Percentiles rank a stretch among this genome's conserved stretches.
Conservation (phyloP, 2,888 invertebrate species). For the Caradrina kadenii region DNA sequence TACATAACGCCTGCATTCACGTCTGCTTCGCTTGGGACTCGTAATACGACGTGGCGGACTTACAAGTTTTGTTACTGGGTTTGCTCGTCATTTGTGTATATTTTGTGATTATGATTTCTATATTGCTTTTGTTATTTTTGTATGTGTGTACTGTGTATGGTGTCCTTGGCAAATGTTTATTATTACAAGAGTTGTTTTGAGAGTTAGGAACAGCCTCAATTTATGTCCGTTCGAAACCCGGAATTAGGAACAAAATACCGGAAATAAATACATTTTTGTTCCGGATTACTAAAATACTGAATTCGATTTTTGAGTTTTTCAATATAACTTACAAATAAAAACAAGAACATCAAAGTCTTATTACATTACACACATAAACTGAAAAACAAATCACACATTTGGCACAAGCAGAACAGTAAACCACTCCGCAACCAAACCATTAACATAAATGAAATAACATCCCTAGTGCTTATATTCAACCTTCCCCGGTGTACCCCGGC, state of each 20-base stretch:
- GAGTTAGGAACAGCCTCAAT: not conserved
- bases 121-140: not conserved
- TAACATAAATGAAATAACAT: slow-evolving; percentile 30
- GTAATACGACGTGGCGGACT: slow-evolving; percentile 14
- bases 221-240: not conserved
- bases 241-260: slow-evolving; percentile 11
- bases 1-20: slow-evolving; percentile 47
- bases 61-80: slow-evolving; percentile 15
- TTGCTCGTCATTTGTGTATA: slow-evolving; percentile 9
- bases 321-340: not conserved
- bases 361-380: not conserved
- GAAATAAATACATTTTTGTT: not conserved
- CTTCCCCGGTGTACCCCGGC: slow-evolving; percentile 35
- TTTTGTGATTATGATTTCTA: too few species aligned
- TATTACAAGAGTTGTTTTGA: not conserved
- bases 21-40: slow-evolving; percentile 19
- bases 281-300: not conserved
- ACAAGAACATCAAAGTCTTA: not conserved
- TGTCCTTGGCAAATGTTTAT: not conserved
- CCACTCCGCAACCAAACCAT: not conserved
- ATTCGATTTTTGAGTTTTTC: not conserved
- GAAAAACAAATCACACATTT: not conserved
- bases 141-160: not conserved
- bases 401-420: slow-evolving; percentile 24
- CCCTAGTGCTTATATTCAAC: slow-evolving; percentile 31